These are phyloP conservation scores for Lasiurus borealis DNA, from an alignment of 2,113 vertebrate genomes.

Conservation along the genomic window DNA sequence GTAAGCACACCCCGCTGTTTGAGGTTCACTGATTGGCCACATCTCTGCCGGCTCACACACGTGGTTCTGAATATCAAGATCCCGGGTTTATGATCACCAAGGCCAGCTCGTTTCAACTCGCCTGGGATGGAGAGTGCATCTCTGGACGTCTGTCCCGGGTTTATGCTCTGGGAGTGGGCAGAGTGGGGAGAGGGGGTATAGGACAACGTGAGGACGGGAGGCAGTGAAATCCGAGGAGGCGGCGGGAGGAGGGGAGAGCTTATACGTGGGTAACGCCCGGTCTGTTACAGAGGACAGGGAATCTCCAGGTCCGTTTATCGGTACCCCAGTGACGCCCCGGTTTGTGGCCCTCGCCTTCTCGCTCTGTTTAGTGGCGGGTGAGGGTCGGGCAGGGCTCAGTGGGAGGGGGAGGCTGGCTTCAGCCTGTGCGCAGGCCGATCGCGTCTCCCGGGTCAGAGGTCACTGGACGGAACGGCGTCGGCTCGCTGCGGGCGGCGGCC, in stretches of 20 bases:
- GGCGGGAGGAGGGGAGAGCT: not conserved
- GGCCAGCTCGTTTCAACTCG: no score
- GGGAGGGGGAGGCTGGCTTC: not conserved
- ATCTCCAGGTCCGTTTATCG: not conserved
- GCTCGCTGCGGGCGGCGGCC: no score
- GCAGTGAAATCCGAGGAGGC: not conserved
- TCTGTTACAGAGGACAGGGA: not conserved
- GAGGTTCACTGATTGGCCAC: no score
- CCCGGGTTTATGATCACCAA: no score
- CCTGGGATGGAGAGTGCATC: no score
- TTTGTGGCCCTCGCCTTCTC: not conserved
- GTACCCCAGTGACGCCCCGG: not conserved
- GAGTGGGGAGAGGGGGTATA: not conserved
- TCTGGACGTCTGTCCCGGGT: not conserved
- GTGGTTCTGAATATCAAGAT: no score
- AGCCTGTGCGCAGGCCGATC: not conserved
- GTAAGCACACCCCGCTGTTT: no score
- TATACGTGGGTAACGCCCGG: not conserved
- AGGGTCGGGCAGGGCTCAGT: not conserved
- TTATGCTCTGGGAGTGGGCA: not conserved
- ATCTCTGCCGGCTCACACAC: no score
- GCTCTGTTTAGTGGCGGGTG: not conserved
- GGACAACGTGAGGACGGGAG: not conserved
- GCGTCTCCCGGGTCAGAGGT: not conserved
- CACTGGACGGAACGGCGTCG: not conserved